phyloP scores from a whole-genome alignment of 2,113 vertebrate species.

The Orientallactaga bullata region DNA sequence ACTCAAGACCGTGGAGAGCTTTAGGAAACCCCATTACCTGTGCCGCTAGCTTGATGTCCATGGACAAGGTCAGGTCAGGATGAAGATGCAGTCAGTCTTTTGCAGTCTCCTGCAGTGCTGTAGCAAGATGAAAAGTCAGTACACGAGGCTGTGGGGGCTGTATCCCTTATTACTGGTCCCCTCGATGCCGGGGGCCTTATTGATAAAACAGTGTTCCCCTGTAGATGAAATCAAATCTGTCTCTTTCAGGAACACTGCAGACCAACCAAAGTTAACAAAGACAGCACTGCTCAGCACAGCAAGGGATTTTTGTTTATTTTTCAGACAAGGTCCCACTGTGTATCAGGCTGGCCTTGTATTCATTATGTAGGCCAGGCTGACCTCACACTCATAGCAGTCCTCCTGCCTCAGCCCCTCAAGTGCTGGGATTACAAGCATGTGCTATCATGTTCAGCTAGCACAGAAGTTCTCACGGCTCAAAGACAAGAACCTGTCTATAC shows the following conservation, averaged over 20 bases:
- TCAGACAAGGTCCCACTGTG: too few relatives aligned
- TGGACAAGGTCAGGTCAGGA: not conserved
- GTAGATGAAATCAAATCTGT: slow-evolving; percentile 44
- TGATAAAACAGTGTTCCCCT: slow-evolving; percentile 34
- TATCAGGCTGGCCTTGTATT: not conserved
- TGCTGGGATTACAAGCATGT: not conserved
- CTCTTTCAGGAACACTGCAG: slow-evolving; percentile 8
- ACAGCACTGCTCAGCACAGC: not conserved
- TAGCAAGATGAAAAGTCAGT: slow-evolving; percentile 26
- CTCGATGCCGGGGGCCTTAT: slow-evolving; percentile 9
- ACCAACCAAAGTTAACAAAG: not conserved
- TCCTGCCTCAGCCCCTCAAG: not conserved
- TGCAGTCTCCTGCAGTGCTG: not conserved
- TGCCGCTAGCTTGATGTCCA: not conserved
- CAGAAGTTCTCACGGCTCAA: slow-evolving; percentile 29
- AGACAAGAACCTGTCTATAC: not conserved
- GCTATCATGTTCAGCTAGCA: not conserved
- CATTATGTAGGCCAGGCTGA: not conserved
- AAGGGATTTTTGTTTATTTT: not conserved
- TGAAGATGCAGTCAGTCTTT: not conserved
- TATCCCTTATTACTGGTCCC: not conserved
- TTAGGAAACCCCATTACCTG: not conserved
- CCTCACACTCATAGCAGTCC: not conserved
- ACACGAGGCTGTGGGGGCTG: not conserved
- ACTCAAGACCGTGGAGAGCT: not conserved